Evolutionary conservation across 1,140 invertebrate species (phyloP), one percentile per base, ranked within the genome.

Genomic region (Calephelis virginiensis): DNA sequence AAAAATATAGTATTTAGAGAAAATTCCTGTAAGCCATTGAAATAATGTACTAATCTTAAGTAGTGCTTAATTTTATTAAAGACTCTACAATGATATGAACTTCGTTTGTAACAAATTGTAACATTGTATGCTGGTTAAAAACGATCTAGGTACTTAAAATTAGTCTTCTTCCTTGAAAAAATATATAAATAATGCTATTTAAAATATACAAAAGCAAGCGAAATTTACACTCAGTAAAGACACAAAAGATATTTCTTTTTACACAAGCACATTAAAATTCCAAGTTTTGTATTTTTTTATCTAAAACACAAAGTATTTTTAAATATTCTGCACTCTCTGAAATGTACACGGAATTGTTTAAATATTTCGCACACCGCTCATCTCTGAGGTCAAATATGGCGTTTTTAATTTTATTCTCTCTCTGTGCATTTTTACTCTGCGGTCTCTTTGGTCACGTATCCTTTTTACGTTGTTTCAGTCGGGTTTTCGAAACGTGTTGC

Each of bases 391-490:
- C 53, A 59, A 59, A 59, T 59, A 37, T 59, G 37, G 37, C 53
- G 37, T 59, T 38, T 59, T 59, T 59, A 59, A 59, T 59, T 59
- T 59, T 59, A 59, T 37, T 59, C 37, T 28, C 10, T 11, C 49
- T 53, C 53, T 59, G 53, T 59, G 53, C 53, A 59, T 59, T 59
- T 59, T 59, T 59, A 68, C 66, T 63, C 69, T 68, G 68, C 62
- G 70, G 49, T 59, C 59, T 14, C 37, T 59, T 56, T 65, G 66
- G 71, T 77, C 75, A 77, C 77, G 75, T 80, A 72, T 63, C 48
- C 63, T 80, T 80, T 77, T 80, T 77, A 80, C 70, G 73, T 73
- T 73, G 63, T 77, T 80, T 72, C 75, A 72, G 70, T 74, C 61
- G 50, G 53, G 50, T 46, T 47, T 38, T 45, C 14, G 50, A 13